phyloP scores from a whole-genome alignment of 2,113 vertebrate species.

The Poeciliopsis retropinna region DNA sequence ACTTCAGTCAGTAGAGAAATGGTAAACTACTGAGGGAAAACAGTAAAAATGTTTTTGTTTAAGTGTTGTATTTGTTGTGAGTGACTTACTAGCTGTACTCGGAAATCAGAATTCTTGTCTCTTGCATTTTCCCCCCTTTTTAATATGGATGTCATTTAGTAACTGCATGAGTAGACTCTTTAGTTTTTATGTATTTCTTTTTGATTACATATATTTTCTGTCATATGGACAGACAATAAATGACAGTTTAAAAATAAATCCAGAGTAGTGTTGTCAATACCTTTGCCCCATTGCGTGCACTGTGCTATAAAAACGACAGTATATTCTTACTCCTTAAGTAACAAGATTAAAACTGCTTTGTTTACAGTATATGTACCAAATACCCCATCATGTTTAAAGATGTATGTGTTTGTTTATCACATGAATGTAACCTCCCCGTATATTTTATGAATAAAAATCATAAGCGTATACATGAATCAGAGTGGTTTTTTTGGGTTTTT shows the following conservation, averaged over 20 bases:
- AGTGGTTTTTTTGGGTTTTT: not conserved
- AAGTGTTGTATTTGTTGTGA: not conserved
- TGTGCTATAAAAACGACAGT: conserved; percentile 30
- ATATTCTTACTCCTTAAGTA: conserved; percentile 19
- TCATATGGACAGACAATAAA: not conserved
- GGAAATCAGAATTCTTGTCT: not conserved
- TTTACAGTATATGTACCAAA: conserved; percentile 56
- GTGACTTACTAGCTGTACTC: not conserved
- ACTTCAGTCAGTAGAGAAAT: not conserved
- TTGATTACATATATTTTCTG: not conserved
- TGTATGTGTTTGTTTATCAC: conserved; percentile 40
- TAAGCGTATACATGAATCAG: conserved; percentile 12
- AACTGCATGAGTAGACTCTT: not conserved
- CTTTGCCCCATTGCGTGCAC: conserved; percentile 16
- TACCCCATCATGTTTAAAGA: conserved; percentile 16
- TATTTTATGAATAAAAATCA: conserved; percentile 52
- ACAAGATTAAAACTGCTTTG: conserved; percentile 15
- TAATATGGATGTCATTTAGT: not conserved
- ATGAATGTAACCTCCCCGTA: conserved; percentile 39
- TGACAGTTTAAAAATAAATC: not conserved
- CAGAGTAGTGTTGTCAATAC: not conserved
- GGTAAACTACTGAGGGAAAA: not conserved
- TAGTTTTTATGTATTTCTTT: not conserved
- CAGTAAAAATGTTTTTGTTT: not conserved
- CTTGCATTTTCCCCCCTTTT: not conserved